Evolutionary conservation across 2,888 invertebrate species (phyloP).

Genomic region (Sinopyrophorus schimmeli): DNA sequence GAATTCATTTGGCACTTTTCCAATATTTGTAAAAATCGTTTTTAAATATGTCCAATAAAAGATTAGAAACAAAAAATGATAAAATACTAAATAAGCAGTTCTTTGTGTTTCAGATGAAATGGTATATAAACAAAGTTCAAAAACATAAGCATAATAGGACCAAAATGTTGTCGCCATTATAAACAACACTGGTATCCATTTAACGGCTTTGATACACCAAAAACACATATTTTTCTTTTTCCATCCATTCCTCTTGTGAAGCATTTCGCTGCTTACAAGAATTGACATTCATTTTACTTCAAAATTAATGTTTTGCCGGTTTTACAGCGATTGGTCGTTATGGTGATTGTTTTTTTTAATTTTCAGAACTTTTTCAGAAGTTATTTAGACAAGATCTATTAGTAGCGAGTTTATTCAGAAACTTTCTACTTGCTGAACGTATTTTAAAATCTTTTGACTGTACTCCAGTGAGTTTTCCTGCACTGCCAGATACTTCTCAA

Average conservation of each 20-base stretch:
- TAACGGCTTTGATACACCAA: too few species aligned
- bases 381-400: constrained; percentile 96
- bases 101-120: constrained; percentile 1
- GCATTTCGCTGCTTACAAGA: too few species aligned
- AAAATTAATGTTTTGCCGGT: constrained; percentile 19
- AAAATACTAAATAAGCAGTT: constrained; percentile 7
- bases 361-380: constrained; percentile 87
- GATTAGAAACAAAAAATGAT: constrained; percentile 32
- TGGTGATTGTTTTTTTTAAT: too few species aligned
- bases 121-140: constrained; percentile 76
- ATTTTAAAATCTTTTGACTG: constrained; percentile 97
- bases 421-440: constrained; percentile 94
- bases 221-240: constrained; percentile 2
- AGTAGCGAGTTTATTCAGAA: constrained; percentile 97
- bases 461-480: constrained; percentile 91
- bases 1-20: constrained; percentile 73
- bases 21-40: constrained; percentile 15
- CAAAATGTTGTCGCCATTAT: constrained; percentile 56
- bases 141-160: constrained; percentile 98
- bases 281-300: not conserved
- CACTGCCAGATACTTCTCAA: constrained; percentile 86
- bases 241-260: too few species aligned
- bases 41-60: constrained; percentile 86
- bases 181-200: constrained; percentile 24
- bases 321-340: too few species aligned